Conservation (phyloP, 2,797 vertebrate genomes). For the Buceros bicornis region DNA sequence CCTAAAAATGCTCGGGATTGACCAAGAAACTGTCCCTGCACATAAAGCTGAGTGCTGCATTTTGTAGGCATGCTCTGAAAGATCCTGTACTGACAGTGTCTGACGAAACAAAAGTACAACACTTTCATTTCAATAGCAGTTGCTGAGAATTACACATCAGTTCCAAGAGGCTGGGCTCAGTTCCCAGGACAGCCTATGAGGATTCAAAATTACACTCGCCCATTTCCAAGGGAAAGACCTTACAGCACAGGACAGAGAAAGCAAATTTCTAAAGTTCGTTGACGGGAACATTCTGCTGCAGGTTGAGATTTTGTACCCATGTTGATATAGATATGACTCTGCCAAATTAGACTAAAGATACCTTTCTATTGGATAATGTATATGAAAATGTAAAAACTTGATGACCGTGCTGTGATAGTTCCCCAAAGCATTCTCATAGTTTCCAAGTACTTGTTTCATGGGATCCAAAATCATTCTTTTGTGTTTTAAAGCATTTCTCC, state of each 20-base stretch:
- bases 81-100: neutral
- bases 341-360: neutral
- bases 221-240: neutral
- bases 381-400: neutral
- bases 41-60: neutral
- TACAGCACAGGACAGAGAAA: neutral
- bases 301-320: neutral
- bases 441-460: neutral
- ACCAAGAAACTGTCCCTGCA: fast-evolving
- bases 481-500: neutral
- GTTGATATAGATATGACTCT: neutral
- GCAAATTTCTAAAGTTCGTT: neutral
- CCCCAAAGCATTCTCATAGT: neutral
- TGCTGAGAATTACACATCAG: fast-evolving
- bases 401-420: neutral
- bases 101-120: neutral
- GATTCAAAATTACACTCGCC: neutral
- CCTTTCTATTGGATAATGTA: neutral
- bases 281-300: neutral
- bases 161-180: neutral
- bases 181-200: neutral
- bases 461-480: neutral
- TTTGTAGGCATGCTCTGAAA: neutral
- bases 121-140: neutral
- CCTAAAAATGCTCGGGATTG: neutral